A percentile compares a stretch with the other conserved stretches of the same genome.
phyloP scores from a whole-genome alignment of 2,797 vertebrate species.

The Myotis planiceps region DNA sequence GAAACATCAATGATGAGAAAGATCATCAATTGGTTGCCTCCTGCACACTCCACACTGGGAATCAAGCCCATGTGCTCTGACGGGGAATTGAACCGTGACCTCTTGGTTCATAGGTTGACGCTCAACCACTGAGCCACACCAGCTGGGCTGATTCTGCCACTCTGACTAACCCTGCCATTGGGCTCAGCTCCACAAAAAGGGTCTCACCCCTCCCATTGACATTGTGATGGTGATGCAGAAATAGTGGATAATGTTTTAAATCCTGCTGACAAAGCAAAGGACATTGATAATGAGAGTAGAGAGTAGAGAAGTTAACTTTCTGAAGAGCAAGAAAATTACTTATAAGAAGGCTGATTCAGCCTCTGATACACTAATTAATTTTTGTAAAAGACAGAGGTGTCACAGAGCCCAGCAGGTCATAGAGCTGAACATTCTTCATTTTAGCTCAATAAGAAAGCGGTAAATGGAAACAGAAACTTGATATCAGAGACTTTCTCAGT shows the following conservation, averaged over 20 bases:
- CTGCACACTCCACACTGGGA: no score
- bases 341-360: constrained; percentile 75
- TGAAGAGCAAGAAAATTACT: constrained; percentile 66
- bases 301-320: constrained; percentile 69
- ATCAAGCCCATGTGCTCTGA: no score
- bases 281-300: constrained; percentile 69
- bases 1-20: no score
- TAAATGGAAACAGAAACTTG: constrained; percentile 53
- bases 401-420: constrained; percentile 57
- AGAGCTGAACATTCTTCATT: constrained; percentile 59
- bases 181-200: background rate
- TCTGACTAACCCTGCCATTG: constrained; percentile 26
- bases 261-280: constrained; percentile 67
- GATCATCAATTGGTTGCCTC: no score
- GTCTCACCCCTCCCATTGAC: constrained; percentile 1
- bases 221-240: constrained; percentile 58
- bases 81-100: no score
- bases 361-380: constrained; percentile 76
- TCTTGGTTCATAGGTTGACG: no score
- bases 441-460: constrained; percentile 52
- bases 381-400: constrained; percentile 68
- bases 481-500: background rate
- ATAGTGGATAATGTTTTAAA: constrained; percentile 60
- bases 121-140: no score
- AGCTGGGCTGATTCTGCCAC: background rate